Conservation (phyloP, 1,140 invertebrate species). For the Babylonia areolata region DNA sequence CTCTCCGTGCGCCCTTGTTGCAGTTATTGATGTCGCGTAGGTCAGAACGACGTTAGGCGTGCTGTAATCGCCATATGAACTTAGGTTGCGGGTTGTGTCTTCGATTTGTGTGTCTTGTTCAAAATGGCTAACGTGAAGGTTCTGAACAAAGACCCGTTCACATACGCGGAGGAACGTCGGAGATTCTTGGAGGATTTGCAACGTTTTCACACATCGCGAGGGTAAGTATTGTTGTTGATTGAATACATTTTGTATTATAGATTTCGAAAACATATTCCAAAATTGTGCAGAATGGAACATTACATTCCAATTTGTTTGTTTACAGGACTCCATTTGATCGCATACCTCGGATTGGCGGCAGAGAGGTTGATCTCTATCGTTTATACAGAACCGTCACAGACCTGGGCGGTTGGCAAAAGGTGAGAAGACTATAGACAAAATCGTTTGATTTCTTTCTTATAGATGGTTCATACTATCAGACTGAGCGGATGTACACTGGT, state of each 20-base stretch:
- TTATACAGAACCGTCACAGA: constrained; percentile 93
- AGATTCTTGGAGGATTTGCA: constrained; percentile 87
- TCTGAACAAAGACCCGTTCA: constrained; percentile 84
- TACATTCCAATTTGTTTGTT: constrained; percentile 49
- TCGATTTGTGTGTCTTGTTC: constrained; percentile 53
- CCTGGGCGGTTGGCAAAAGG: constrained; percentile 94
- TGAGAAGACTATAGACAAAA: constrained; percentile 77
- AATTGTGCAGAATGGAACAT: neutral
- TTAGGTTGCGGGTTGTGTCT: constrained; percentile 42
- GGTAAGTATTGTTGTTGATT: constrained; percentile 79
- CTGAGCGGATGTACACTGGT: too few relatives aligned
- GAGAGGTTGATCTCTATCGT: constrained; percentile 92
- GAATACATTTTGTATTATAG: neutral
- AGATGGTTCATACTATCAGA: too few relatives aligned
- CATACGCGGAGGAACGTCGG: constrained; percentile 83
- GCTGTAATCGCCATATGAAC: constrained; percentile 42
- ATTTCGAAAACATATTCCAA: neutral
- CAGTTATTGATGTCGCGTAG: constrained; percentile 62
- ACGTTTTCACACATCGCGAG: constrained; percentile 89
- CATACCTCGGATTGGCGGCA: constrained; percentile 88
- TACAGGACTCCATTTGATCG: constrained; percentile 86
- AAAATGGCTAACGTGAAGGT: constrained; percentile 80
- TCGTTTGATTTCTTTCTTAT: neutral
- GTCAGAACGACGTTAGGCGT: constrained; percentile 35
- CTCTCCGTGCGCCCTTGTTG: constrained; percentile 64